Conservation (phyloP, 2,113 vertebrate genomes). For the Solea senegalensis region DNA sequence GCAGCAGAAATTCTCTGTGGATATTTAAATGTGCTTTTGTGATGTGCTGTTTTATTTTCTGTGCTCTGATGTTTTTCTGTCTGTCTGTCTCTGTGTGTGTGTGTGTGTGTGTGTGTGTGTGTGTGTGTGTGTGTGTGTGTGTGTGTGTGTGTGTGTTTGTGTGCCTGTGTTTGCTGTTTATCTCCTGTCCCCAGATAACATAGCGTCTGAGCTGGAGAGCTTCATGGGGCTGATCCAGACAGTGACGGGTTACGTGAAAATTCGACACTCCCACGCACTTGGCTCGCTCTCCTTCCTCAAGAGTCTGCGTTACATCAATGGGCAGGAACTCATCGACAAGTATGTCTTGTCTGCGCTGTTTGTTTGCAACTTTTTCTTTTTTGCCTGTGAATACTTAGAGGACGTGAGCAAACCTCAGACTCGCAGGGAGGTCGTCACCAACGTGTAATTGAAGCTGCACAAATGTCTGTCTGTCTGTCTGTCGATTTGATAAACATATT, state of each 20-base stretch:
- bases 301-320: slow-evolving; percentile 91
- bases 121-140: neutral
- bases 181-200: slow-evolving; percentile 85
- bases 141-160: neutral
- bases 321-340: slow-evolving; percentile 92
- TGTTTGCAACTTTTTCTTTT: slow-evolving; percentile 19
- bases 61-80: neutral
- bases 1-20: slow-evolving; percentile 6
- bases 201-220: slow-evolving; percentile 96
- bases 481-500: neutral
- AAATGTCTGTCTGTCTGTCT: slow-evolving; percentile 12
- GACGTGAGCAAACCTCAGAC: slow-evolving; percentile 16
- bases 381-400: slow-evolving; percentile 15
- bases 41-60: slow-evolving; percentile 1
- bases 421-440: slow-evolving; percentile 20
- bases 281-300: slow-evolving; percentile 96
- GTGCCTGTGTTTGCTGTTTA: neutral
- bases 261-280: slow-evolving; percentile 93
- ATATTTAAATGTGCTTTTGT: slow-evolving; percentile 13
- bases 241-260: slow-evolving; percentile 95
- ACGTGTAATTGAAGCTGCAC: slow-evolving; percentile 20
- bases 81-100: neutral
- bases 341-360: slow-evolving; percentile 68
- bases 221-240: slow-evolving; percentile 97
- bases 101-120: neutral